Evolutionary conservation across 2,797 vertebrate species (phyloP).

Genomic region (Erithacus rubecula): DNA sequence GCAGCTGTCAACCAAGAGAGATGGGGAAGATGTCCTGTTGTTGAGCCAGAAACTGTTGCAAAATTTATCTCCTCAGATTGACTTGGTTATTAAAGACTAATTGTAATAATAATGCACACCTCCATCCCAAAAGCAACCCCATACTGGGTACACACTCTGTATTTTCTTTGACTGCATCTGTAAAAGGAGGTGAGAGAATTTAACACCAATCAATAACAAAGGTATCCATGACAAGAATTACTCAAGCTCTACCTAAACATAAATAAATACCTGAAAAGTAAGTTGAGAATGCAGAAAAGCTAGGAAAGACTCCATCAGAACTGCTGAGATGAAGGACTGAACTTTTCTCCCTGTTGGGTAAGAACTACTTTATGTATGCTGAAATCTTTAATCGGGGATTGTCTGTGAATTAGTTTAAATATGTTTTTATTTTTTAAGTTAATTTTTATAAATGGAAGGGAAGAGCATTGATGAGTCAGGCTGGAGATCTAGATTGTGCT

Average conservation of each 20-base stretch:
- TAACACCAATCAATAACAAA: not conserved
- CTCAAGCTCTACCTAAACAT: not conserved
- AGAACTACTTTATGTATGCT: not conserved
- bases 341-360: not conserved
- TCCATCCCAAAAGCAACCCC: not conserved
- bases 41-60: not conserved
- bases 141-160: fast-evolving
- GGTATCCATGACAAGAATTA: not conserved
- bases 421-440: not conserved
- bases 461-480: not conserved
- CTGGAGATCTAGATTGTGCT: not conserved
- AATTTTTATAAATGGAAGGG: not conserved
- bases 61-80: not conserved
- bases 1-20: not conserved
- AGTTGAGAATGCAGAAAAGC: not conserved
- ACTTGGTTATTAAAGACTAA: not conserved
- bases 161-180: not conserved
- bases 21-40: not conserved
- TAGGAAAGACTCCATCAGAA: not conserved
- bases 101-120: not conserved
- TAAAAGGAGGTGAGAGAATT: not conserved
- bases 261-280: not conserved
- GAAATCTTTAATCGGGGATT: not conserved
- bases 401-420: not conserved
- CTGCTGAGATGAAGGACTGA: not conserved